phyloP scores from a whole-genome alignment of 2,113 vertebrate species.

The Sciurus niger region DNA sequence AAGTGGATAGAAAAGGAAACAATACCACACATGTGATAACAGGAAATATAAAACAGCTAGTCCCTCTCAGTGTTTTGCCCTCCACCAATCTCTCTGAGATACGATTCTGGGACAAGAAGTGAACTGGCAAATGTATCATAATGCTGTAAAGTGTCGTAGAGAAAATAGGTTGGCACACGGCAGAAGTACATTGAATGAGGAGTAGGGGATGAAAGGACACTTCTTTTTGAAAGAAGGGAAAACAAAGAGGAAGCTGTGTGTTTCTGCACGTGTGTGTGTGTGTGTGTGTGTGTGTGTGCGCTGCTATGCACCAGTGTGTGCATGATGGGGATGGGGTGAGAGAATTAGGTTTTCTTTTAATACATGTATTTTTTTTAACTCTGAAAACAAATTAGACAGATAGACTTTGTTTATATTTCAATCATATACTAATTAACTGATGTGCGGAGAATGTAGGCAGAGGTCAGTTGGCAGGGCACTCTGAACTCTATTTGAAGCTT shows the following conservation, averaged over 20 bases:
- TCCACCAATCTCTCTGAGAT: neutral
- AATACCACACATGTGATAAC: neutral
- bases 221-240: neutral
- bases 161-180: neutral
- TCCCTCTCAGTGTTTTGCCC: neutral
- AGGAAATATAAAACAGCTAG: neutral
- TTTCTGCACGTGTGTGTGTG: too few species aligned
- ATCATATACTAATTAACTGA: neutral
- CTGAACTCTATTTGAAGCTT: neutral
- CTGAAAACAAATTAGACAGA: neutral
- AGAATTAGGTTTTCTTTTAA: neutral
- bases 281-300: neutral
- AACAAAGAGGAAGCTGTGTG: neutral
- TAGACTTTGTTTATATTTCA: neutral
- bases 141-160: neutral
- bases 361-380: neutral
- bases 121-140: neutral
- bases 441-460: rapidly evolving
- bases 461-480: neutral
- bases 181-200: neutral
- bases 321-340: rapidly evolving
- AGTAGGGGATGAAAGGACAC: neutral
- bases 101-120: neutral
- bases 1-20: neutral
- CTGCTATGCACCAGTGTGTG: neutral